Percentiles rank a stretch among this genome's conserved stretches.
Evolutionary conservation across 2,797 vertebrate genomes (phyloP).

Genomic region (Phyllotis vaccarum): DNA sequence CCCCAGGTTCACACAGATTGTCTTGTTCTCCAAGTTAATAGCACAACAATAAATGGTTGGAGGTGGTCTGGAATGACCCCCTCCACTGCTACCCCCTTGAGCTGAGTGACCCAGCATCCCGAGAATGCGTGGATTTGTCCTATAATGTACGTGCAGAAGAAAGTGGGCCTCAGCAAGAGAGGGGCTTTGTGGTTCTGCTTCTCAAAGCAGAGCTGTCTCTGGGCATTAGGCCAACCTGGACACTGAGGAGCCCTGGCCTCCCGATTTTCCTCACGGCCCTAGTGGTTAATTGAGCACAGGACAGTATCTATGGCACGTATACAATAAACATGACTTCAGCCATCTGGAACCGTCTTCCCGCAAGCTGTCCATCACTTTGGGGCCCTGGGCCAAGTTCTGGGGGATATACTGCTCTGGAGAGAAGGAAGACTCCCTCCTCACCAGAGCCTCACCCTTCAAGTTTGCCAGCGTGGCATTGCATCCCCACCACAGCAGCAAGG

Average conservation of each 20-base stretch:
- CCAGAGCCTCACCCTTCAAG: fast-evolving
- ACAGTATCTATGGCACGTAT: conserved; percentile 12
- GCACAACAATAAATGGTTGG: fast-evolving
- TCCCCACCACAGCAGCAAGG: not conserved
- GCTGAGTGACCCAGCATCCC: fast-evolving
- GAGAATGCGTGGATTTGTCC: fast-evolving
- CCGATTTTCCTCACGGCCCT: not conserved
- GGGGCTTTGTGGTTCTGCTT: not conserved
- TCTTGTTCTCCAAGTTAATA: not conserved
- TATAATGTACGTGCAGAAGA: fast-evolving
- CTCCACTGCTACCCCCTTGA: fast-evolving
- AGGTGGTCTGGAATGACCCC: not conserved
- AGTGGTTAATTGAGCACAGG: conserved; percentile 50
- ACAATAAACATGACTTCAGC: conserved; percentile 54
- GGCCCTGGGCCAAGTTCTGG: not conserved
- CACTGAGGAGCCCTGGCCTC: not conserved
- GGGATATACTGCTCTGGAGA: not conserved
- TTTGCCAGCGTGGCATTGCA: not conserved
- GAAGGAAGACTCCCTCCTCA: not conserved
- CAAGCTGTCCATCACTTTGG: not conserved
- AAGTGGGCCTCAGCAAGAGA: fast-evolving
- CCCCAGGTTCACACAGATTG: fast-evolving
- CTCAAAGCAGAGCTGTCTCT: not conserved
- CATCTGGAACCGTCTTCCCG: not conserved
- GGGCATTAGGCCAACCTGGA: conserved; percentile 43